Evolutionary conservation across 2,797 vertebrate species (phyloP).

Genomic region (Podarcis siculus): DNA sequence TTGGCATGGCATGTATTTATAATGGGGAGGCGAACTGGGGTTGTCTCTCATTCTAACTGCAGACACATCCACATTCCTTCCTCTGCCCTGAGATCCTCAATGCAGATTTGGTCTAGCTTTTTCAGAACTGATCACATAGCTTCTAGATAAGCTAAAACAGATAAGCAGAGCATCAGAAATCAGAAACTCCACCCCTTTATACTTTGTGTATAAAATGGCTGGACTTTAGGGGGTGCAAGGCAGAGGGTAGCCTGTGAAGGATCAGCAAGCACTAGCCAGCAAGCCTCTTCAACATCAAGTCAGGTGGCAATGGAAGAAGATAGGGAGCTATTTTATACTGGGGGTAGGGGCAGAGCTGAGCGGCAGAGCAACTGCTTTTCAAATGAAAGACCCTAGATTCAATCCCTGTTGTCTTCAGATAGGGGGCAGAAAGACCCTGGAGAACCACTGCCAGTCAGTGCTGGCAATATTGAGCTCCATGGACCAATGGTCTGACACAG

Average conservation of each 20-base stretch:
- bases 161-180: neutral
- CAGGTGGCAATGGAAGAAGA: neutral
- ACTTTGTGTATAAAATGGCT: neutral
- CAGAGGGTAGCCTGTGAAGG: neutral
- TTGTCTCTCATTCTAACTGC: constrained; percentile 74
- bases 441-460: too few relatives aligned
- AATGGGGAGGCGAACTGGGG: constrained; percentile 65
- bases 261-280: neutral
- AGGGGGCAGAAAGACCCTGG: too few relatives aligned
- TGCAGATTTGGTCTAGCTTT: neutral
- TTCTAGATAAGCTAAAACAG: constrained; percentile 26
- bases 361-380: too few relatives aligned
- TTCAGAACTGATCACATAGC: constrained; percentile 53
- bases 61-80: constrained; percentile 70
- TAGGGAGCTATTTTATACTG: neutral
- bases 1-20: constrained; percentile 80
- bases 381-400: too few relatives aligned
- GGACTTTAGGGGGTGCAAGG: neutral
- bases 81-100: constrained; percentile 49
- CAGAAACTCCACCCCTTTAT: neutral
- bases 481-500: too few relatives aligned
- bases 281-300: neutral
- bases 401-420: too few relatives aligned
- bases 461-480: too few relatives aligned
- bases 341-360: too few relatives aligned